Evolutionary conservation across 37 sponge, comb jelly and placozoan genomes (phyloP), one percentile per base, ranked within the genome.

Genomic region (Geodia barretti): DNA sequence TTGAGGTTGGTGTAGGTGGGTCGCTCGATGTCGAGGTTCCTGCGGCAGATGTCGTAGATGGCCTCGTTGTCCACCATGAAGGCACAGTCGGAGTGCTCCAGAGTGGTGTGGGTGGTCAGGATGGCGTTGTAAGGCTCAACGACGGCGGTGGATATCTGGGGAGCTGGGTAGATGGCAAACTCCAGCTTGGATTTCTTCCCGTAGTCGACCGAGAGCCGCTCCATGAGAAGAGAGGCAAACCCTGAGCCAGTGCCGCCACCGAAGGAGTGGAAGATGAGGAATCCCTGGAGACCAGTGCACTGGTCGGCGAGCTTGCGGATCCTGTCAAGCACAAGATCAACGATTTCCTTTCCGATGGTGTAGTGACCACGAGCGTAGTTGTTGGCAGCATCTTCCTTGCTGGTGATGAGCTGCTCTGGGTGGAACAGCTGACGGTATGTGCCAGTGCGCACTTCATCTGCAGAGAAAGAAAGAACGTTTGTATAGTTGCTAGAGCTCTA

Each of bases 61-160:
- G 98, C 98, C 78, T 98, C 98, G 71, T 98, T 98, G 85, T 98
- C 98, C 5, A 95, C 96, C 98, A 98, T 98, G 88, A 98, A 98
- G 70, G 98, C 93, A 85, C 98, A 98, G 84, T 98, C 98, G 25
- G 94, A 95, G 90, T 82, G 95, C 96, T 86, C 95, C 63, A 68
- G 98, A 74, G 83, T 93, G 76, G 88, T 98, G 92, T 76, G 98
- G 84, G 90, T 94, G 92, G 72, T 95, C 83, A 87, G 96, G 81
- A 87, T 90, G 24, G 96, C 88, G 90, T 98, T 98, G 90, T 98
- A 98, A 25, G 98, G 98, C 81, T 98, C 98, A 74, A 98, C 98
- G 24, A 98, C 96, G 34, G 98, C 98, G 42, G 96, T 95, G 43
- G 94, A 81, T 25, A 97, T 40, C 79, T 98, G 96, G 23, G 98